Evolutionary conservation across 1,140 invertebrate species (phyloP), one percentile per base, ranked within the genome.

Genomic region (Drosophila sechellia): DNA sequence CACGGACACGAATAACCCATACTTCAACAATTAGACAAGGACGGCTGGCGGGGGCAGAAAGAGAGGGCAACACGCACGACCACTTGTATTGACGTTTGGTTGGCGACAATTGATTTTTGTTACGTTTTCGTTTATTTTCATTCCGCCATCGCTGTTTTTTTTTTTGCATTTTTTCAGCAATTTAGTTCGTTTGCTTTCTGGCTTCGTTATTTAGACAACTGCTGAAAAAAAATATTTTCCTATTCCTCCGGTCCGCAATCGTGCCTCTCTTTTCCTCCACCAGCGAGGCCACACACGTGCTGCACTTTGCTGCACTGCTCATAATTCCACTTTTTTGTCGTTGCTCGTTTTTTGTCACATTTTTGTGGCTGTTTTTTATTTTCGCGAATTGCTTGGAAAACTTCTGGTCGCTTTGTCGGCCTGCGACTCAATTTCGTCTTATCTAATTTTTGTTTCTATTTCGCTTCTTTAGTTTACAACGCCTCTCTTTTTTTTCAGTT

Each of bases 101-200:
- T 89, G 84, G 79, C 84, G 84, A 89, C 84, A 87, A 87, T 87
- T 87, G 84, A 87, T 87, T 87, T 87, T 87, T 87, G 79, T 87
- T 87, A 89, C 84, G 83, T 87, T 87, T 87, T 87, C 84, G 85
- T 89, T 84, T 89, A 84, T 87, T 87, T 87, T 79, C 68, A 80
- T 87, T 87, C 77, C 81, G 52, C 71, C 73, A 77, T 81, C 63
- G 50, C 42, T 60, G 46, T 57, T 76, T 53, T 63, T 40, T 43
- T 60, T 70, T 58, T 43, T 64, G 73, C 42, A 71, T 31, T 61
- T 78, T 79, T 81, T 79, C 53, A 89, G 84, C 84, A 89, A 89
- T 89, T 89, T 89, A 89, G 84, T 89, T 89, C 84, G 84, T 89
- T 89, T 89, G 84, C 85, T 89, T 87, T 83, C 79, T 80, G 73